Conservation (phyloP, 2,888 invertebrate species). For the Nemoura dubitans region DNA sequence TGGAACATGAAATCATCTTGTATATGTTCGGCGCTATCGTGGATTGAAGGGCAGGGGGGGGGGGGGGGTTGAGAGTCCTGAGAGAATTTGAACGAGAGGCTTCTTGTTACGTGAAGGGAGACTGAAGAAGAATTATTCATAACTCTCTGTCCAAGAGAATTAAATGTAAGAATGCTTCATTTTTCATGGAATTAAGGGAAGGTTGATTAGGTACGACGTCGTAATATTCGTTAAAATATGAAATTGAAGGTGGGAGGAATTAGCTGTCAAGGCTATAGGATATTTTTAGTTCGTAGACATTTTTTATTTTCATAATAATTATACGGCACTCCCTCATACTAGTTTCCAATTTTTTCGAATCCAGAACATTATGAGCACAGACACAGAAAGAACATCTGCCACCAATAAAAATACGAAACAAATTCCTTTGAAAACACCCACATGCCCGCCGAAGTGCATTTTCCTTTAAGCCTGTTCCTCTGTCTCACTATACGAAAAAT, state of each 20-base stretch:
- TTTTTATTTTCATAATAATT: not conserved
- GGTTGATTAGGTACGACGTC: not conserved
- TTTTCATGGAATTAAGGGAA: not conserved
- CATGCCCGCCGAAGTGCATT: too few relatives aligned
- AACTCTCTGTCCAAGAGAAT: not conserved
- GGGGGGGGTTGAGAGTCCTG: not conserved
- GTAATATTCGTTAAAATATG: not conserved
- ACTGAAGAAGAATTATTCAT: slow-evolving; percentile 7
- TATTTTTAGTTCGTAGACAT: not conserved
- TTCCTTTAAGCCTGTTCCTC: too few relatives aligned
- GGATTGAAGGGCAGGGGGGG: not conserved
- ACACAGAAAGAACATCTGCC: too few relatives aligned
- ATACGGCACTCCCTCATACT: too few relatives aligned
- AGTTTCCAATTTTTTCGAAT: too few relatives aligned
- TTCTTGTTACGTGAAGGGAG: not conserved
- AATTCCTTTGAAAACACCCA: too few relatives aligned
- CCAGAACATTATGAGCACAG: too few relatives aligned
- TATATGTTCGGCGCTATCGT: not conserved
- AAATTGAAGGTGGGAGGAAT: not conserved
- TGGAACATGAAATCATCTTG: not conserved
- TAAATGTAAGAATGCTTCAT: not conserved
- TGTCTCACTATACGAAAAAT: too few relatives aligned
- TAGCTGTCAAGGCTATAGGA: not conserved
- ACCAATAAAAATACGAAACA: too few relatives aligned
- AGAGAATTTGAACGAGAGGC: not conserved